These are phyloP conservation scores for Sphecodes monilicornis DNA, from an alignment of 2,888 invertebrate genomes.

Conservation along the genomic window DNA sequence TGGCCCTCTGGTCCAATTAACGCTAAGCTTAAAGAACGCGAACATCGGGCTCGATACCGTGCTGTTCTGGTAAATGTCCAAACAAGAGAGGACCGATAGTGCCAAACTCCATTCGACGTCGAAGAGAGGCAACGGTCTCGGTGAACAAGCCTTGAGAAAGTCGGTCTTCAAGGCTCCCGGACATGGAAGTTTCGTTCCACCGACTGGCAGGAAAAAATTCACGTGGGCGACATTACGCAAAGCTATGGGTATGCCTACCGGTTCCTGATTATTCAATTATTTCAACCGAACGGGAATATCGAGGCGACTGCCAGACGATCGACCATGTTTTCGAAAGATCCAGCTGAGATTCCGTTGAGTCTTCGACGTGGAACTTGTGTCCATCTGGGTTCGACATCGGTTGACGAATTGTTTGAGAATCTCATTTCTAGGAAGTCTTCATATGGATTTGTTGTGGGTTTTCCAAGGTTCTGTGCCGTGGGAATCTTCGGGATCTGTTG, in stretches of 20 bases:
- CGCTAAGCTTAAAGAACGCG: background rate
- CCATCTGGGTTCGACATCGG: background rate
- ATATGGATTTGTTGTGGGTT: background rate
- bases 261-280: slow-evolving; percentile 48
- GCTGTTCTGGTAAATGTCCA: slow-evolving; percentile 40
- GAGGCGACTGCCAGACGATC: background rate
- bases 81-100: background rate
- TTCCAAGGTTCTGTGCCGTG: background rate
- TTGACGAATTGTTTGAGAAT: background rate
- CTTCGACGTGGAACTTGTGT: background rate
- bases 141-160: slow-evolving; percentile 52
- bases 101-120: slow-evolving; percentile 30
- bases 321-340: background rate
- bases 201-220: slow-evolving; percentile 42
- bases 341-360: background rate
- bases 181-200: slow-evolving; percentile 24
- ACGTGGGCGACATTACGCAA: slow-evolving; percentile 65
- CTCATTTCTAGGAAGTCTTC: background rate
- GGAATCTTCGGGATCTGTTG: background rate
- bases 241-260: slow-evolving; percentile 3
- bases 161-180: slow-evolving; percentile 38
- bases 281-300: slow-evolving; percentile 11
- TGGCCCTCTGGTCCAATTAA: slow-evolving; percentile 15
- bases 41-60: background rate
- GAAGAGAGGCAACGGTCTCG: slow-evolving; percentile 54